A percentile compares a stretch with the other conserved stretches of the same genome.
Conservation (phyloP, 2,888 invertebrate species). For the Heliconius aoede region DNA sequence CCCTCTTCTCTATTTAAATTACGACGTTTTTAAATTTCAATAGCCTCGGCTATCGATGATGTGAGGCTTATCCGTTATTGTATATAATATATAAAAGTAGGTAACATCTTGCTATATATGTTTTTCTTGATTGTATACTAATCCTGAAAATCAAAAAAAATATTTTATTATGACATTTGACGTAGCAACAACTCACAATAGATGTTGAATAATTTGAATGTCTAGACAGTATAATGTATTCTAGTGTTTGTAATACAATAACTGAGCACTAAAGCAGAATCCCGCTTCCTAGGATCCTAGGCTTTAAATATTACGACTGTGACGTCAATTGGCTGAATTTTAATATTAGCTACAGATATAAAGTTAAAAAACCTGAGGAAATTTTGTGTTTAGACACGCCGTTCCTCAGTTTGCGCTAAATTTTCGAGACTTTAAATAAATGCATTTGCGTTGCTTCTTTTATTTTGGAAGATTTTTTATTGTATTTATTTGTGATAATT, state of each 20-base stretch:
- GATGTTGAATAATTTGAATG: slow-evolving; percentile 57
- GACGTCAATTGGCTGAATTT: slow-evolving; percentile 26
- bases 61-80: too few relatives aligned
- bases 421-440: too few relatives aligned
- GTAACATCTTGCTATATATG: neutral
- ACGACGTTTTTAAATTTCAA: too few relatives aligned
- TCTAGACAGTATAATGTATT: slow-evolving; percentile 77
- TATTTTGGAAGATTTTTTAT: too few relatives aligned
- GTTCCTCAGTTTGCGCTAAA: too few relatives aligned
- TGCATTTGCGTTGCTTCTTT: too few relatives aligned
- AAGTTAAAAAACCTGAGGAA: too few relatives aligned
- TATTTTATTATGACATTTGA: neutral
- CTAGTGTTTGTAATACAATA: slow-evolving; percentile 78
- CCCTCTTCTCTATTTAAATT: neutral
- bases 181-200: slow-evolving; percentile 27
- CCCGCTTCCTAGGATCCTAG: slow-evolving; percentile 41
- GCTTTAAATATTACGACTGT: slow-evolving; percentile 7
- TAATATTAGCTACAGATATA: neutral
- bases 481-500: too few relatives aligned
- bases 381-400: too few relatives aligned
- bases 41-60: too few relatives aligned
- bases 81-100: too few relatives aligned
- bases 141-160: too few relatives aligned
- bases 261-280: slow-evolving; percentile 67
- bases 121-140: neutral